A percentile compares a stretch with the other conserved stretches of the same genome.
phyloP scores from a whole-genome alignment of 1,140 invertebrate species.

The Tetramorium alpestre region DNA sequence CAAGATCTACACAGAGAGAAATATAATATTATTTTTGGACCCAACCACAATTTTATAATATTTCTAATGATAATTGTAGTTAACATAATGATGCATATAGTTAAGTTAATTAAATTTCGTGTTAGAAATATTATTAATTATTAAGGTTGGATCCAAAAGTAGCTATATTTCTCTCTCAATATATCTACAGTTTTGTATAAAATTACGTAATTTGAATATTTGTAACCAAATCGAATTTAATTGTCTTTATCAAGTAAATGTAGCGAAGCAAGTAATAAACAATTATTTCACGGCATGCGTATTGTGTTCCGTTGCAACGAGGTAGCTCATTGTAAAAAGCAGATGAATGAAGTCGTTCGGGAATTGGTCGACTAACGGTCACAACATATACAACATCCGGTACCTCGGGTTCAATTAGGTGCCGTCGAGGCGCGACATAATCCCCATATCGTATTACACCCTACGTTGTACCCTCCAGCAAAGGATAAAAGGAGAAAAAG shows the following conservation, averaged over 20 bases:
- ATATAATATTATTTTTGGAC: too few relatives aligned
- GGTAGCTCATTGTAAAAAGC: slow-evolving; percentile 35
- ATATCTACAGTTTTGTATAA: background rate
- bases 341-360: slow-evolving; percentile 52
- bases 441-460: slow-evolving; percentile 69
- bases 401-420: slow-evolving; percentile 74
- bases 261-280: too few relatives aligned
- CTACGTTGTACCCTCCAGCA: slow-evolving; percentile 10
- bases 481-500: background rate
- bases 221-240: background rate
- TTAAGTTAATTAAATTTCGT: too few relatives aligned
- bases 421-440: slow-evolving; percentile 67
- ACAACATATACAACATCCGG: slow-evolving; percentile 56
- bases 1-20: too few relatives aligned
- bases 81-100: too few relatives aligned
- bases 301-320: background rate
- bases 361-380: slow-evolving; percentile 69
- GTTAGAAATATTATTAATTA: too few relatives aligned
- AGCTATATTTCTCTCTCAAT: too few relatives aligned
- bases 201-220: background rate
- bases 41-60: too few relatives aligned
- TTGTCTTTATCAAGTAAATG: background rate
- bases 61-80: too few relatives aligned
- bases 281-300: background rate
- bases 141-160: too few relatives aligned